A percentile compares a stretch with the other conserved stretches of the same genome.
Evolutionary conservation across 1,140 invertebrate species (phyloP).

Genomic region (Bilobella aurantiaca): DNA sequence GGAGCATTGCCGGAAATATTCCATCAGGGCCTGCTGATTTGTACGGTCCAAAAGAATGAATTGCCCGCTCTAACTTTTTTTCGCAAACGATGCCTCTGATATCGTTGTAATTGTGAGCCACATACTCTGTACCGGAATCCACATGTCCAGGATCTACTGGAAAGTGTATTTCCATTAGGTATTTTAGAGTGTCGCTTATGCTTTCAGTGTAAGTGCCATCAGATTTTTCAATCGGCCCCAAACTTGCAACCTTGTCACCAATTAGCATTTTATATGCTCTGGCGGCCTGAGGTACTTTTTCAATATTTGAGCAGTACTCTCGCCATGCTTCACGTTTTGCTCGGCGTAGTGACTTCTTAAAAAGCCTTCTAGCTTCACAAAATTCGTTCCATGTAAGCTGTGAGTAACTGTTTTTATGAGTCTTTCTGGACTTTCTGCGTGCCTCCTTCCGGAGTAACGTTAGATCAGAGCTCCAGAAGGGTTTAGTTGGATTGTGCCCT

Average conservation of each 20-base stretch:
- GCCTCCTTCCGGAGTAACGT: neutral
- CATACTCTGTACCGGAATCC: neutral
- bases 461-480: slow-evolving; percentile 14
- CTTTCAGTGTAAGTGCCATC: neutral
- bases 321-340: slow-evolving; percentile 14
- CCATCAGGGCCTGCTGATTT: slow-evolving; percentile 22
- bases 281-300: neutral
- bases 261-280: neutral
- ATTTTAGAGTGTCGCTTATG: neutral
- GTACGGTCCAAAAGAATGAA: slow-evolving; percentile 11
- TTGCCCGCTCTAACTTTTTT: slow-evolving; percentile 1
- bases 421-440: neutral
- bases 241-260: neutral
- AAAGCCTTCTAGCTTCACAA: neutral
- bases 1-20: slow-evolving; percentile 20
- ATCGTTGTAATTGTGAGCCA: neutral
- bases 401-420: neutral
- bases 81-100: neutral
- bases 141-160: neutral
- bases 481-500: neutral
- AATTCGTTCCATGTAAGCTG: neutral
- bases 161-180: slow-evolving; percentile 3
- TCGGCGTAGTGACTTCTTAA: neutral
- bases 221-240: neutral
- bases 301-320: neutral